Evolutionary conservation across 2,113 vertebrate species (phyloP), one percentile per base, ranked within the genome.

Genomic region (Carollia perspicillata): DNA sequence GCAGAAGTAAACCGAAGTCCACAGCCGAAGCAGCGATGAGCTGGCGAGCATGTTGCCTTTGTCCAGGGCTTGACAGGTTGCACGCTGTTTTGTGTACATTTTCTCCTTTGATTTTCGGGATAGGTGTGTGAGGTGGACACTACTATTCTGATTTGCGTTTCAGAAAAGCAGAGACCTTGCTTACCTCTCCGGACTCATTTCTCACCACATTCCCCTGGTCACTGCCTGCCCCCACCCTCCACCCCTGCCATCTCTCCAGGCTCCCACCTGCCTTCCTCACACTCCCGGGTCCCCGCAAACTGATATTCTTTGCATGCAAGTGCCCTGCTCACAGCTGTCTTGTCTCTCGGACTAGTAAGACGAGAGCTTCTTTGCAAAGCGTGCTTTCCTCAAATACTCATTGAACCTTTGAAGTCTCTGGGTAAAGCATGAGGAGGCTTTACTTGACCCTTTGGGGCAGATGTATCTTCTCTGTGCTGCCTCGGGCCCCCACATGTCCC

Each of bases 51-150:
- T 8, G 30, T 40, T 60, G 35, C 53, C 26, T 85, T 55, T 23
- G 4, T 20, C 11, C 11, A 5, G 37, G 4, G 16, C 42, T 55
- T 51, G 6, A 26, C 26, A 37, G 42, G 33, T 77, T n/a, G 33
- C 37, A 23, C 81, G 81, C 5, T 42, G 2, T 22, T 49, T 6
- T n/a, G 44, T 9, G 9, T 8, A 9, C 18, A 11, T 81, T 44
- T 60, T 83, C 78, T 37, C 42, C 74, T 84, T 40, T 60, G 53
- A 6, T 44, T 95, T 30, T 84, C 49, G 90, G 22, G 47, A 69
- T 83, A 8, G 28, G 2, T 16, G 28, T 22, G n/a, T 69, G 18
- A 66, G 44, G 7, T 35, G 6, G 26, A n/a, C 14, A 20, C 35
- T 55, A 5, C 28, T 60, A 20, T n/a, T 42, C 6, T 3, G 58